Evolutionary conservation across 2,888 invertebrate genomes (phyloP), one percentile per base, ranked within the genome.

Genomic region (Strigamia transsilvanica): DNA sequence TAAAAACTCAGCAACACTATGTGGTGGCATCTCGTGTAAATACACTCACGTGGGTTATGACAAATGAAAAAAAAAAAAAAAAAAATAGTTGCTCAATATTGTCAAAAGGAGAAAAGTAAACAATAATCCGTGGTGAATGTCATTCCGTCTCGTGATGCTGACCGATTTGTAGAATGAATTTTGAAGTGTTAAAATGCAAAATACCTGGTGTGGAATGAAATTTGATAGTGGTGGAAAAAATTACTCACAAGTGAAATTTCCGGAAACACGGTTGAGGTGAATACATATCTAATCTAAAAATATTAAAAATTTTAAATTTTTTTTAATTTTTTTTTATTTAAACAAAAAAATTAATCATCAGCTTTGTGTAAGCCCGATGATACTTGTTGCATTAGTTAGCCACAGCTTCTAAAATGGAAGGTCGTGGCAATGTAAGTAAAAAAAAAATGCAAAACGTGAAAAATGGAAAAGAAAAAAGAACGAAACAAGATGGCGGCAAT

Each of bases 251-350:
- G 18, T 32, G 3, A 32, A 73, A 73, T 73, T 73, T 3, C 73
- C 73, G 73, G 73, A 73, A 73, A 73, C 32, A 73, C 73, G 73
- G 73, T 73, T 73, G 73, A 73, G 73, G 73, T 73, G n/a, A 73
- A 27, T 27, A 73, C 5, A 3, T 27, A 56, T 56, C 9, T 27
- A 73, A 27, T 27, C 1, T 27, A 27, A 15, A 27, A 73, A 32
- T n/a, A 61, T 61, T n/a, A 46, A 46, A 46, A 46, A 56, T 4
- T 56, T 51, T n/a, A 15, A 56, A 13, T 12, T 13, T 46, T 10
- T 46, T 51, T 51, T 5, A n/a, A 56, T 18, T n/a, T 46, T 12
- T 15, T 46, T 46, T 46, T 46, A 4, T 46, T 46, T 46, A 15
- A 15, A 46, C 4, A 46, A 46, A 46, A 46, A 46, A 46, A n/a